A percentile compares a stretch with the other conserved stretches of the same genome.
phyloP scores from a whole-genome alignment of 2,888 invertebrate species.

The Idaea aversata region DNA sequence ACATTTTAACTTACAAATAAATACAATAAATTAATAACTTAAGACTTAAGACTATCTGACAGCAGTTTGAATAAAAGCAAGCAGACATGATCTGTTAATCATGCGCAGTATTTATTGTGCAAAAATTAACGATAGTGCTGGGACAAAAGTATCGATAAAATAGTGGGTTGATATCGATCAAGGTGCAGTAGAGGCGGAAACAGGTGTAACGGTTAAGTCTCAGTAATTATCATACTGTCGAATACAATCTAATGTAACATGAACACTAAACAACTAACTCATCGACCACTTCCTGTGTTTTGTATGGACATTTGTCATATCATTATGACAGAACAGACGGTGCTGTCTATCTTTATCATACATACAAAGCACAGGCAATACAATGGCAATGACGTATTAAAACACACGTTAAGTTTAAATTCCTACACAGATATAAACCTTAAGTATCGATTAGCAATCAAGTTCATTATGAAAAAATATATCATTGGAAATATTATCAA shows the following conservation, averaged over 20 bases:
- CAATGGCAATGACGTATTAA: conserved; percentile 62
- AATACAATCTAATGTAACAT: conserved; percentile 77
- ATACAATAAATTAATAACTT: conserved; percentile 48
- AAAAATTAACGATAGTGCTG: conserved; percentile 40
- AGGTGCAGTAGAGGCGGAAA: conserved; percentile 66
- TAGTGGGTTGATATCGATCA: conserved; percentile 57
- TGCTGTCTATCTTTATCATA: conserved; percentile 20
- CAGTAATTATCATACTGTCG: conserved; percentile 58
- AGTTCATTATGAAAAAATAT: conserved; percentile 80
- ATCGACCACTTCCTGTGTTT: conserved; percentile 54
- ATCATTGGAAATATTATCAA: conserved; percentile 79
- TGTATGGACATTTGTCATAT: conserved; percentile 17
- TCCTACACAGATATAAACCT: conserved; percentile 78
- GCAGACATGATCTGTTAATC: conserved; percentile 8
- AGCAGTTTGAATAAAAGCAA: conserved; percentile 11
- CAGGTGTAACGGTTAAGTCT: conserved; percentile 53
- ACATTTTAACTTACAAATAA: conserved; percentile 28
- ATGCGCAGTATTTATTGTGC: conserved; percentile 28
- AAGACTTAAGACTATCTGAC: conserved; percentile 18
- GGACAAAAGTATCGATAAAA: conserved; percentile 31
- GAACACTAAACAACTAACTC: conserved; percentile 78
- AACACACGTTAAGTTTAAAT: conserved; percentile 77
- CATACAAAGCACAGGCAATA: conserved; percentile 41
- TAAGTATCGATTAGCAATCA: conserved; percentile 77
- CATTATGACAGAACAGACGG: conserved; percentile 23